Conservation (phyloP, 2,888 invertebrate species). For the Spicauda simplicius region DNA sequence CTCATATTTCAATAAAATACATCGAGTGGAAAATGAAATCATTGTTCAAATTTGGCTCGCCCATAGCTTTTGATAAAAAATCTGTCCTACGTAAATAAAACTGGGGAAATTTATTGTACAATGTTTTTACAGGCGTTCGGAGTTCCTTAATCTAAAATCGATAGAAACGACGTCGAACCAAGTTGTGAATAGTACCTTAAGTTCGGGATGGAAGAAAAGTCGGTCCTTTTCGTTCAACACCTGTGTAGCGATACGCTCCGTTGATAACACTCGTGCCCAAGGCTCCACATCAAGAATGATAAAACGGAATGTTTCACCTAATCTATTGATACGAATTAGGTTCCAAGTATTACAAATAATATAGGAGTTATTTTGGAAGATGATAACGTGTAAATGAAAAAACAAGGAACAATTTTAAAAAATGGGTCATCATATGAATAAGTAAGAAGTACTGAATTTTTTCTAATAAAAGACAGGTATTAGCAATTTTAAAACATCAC, state of each 20-base stretch:
- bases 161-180: conserved; percentile 76
- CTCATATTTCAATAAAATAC: conserved; percentile 9
- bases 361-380: not conserved
- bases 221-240: conserved; percentile 74
- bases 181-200: conserved; percentile 79
- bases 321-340: conserved; percentile 27
- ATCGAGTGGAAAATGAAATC: conserved; percentile 25
- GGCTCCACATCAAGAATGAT: conserved; percentile 56
- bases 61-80: conserved; percentile 38
- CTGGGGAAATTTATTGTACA: conserved; percentile 73
- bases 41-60: conserved; percentile 18
- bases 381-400: no score
- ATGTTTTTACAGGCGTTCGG: conserved; percentile 78
- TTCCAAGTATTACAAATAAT: conserved; percentile 15
- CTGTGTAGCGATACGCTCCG: conserved; percentile 73
- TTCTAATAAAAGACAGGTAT: no score
- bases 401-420: no score
- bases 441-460: no score
- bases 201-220: conserved; percentile 74
- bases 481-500: no score
- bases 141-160: conserved; percentile 84
- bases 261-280: conserved; percentile 65
- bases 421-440: no score
- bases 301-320: conserved; percentile 56
- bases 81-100: conserved; percentile 45